These are phyloP conservation scores for Stigmatopora argus DNA, from an alignment of 2,113 vertebrate species.

Conservation along the genomic window DNA sequence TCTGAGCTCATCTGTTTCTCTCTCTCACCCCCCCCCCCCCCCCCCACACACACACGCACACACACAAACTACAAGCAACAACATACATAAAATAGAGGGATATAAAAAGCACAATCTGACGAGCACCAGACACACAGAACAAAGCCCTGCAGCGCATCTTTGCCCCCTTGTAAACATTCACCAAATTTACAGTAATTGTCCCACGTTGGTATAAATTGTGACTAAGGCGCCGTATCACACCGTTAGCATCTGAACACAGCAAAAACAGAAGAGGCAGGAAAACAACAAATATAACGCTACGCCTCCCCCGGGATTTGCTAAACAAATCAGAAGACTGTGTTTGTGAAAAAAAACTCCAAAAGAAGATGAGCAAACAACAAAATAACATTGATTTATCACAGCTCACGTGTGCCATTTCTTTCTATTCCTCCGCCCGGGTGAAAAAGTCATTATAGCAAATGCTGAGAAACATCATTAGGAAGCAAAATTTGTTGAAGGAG, in stretches of 20 bases:
- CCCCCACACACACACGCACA: conserved; percentile 41
- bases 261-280: conserved; percentile 49
- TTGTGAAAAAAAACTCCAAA: conserved; percentile 31
- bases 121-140: conserved; percentile 61
- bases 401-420: conserved; percentile 51
- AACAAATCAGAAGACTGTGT: conserved; percentile 54
- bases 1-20: conserved; percentile 59
- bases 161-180: conserved; percentile 74
- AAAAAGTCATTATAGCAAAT: conserved; percentile 97
- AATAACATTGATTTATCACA: conserved; percentile 62
- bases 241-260: conserved; percentile 58
- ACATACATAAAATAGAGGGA: conserved; percentile 49
- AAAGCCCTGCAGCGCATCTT: conserved; percentile 69
- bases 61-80: conserved; percentile 21
- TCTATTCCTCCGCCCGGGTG: conserved; percentile 67
- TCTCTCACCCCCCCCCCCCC: conserved; percentile 17
- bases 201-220: conserved; percentile 71
- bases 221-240: conserved; percentile 64
- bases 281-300: conserved; percentile 60
- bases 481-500: conserved; percentile 96
- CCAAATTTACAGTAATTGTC: conserved; percentile 75
- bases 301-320: conserved; percentile 65
- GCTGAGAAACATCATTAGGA: conserved; percentile 97
- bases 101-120: conserved; percentile 58
- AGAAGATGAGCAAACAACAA: conserved; percentile 51